Conservation (phyloP, 2,113 vertebrate genomes). For the Myiopsitta monachus region DNA sequence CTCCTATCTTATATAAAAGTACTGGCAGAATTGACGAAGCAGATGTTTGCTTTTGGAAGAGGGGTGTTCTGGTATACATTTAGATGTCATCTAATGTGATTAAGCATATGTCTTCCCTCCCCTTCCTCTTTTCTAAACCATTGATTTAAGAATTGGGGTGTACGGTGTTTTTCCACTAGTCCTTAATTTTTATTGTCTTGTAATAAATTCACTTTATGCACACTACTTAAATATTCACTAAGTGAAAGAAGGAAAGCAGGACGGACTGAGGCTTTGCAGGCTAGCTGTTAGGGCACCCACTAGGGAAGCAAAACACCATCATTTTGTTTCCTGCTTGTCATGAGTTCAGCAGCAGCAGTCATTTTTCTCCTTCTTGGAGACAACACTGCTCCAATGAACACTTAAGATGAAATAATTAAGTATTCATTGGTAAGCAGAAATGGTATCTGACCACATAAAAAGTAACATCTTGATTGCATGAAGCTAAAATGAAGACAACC, state of each 20-base stretch:
- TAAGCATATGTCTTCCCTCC: neutral
- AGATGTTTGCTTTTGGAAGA: neutral
- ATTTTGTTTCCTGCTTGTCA: neutral
- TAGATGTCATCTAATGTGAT: neutral
- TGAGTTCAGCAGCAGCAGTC: no score
- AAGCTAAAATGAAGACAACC: neutral
- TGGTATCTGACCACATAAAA: neutral
- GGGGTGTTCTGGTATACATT: neutral
- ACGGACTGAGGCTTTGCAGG: neutral
- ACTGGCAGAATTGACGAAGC: neutral
- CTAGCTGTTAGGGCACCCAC: neutral
- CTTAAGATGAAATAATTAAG: constrained; percentile 33
- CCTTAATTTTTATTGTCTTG: neutral
- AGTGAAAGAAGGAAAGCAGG: neutral
- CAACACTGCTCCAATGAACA: constrained; percentile 8
- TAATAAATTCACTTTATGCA: neutral
- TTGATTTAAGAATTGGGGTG: neutral
- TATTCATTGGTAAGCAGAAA: neutral
- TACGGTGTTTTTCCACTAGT: neutral
- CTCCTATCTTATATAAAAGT: neutral
- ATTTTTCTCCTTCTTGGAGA: no score
- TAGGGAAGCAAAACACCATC: neutral
- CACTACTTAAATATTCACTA: constrained; percentile 5
- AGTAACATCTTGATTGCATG: neutral
- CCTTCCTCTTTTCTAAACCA: neutral